These are phyloP conservation scores for Palloptera scutellata DNA, from an alignment of 2,888 invertebrate species.

Conservation along the genomic window DNA sequence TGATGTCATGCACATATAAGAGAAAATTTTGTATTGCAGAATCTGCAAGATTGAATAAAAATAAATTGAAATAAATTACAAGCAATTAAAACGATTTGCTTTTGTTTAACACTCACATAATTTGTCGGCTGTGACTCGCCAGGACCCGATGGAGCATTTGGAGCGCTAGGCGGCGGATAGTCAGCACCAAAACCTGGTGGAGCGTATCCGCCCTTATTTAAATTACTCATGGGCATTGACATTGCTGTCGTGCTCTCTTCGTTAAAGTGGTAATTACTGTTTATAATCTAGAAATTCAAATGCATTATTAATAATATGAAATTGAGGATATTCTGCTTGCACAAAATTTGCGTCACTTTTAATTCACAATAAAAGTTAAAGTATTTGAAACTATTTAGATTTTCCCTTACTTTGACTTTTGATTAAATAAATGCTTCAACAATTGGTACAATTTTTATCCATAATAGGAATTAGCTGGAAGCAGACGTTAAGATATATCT, in stretches of 20 bases:
- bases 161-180: slow-evolving; percentile 49
- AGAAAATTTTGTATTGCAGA: neutral
- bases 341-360: no score
- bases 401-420: no score
- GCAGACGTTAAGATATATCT: no score
- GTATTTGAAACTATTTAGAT: no score
- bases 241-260: slow-evolving; percentile 28
- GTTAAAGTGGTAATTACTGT: slow-evolving; percentile 4
- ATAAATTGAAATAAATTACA: no score
- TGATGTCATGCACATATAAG: slow-evolving; percentile 6
- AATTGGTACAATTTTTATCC: no score
- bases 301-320: no score
- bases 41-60: neutral
- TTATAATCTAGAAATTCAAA: neutral
- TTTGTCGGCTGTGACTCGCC: slow-evolving; percentile 43
- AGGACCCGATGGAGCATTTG: slow-evolving; percentile 45
- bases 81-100: no score
- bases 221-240: slow-evolving; percentile 55
- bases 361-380: no score
- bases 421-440: no score
- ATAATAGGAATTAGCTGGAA: no score
- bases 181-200: slow-evolving; percentile 55
- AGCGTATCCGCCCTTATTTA: slow-evolving; percentile 58
- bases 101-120: slow-evolving; percentile 49
- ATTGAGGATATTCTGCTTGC: no score